Evolutionary conservation across 2,797 vertebrate genomes (phyloP).

Genomic region (Acridotheres tristis): DNA sequence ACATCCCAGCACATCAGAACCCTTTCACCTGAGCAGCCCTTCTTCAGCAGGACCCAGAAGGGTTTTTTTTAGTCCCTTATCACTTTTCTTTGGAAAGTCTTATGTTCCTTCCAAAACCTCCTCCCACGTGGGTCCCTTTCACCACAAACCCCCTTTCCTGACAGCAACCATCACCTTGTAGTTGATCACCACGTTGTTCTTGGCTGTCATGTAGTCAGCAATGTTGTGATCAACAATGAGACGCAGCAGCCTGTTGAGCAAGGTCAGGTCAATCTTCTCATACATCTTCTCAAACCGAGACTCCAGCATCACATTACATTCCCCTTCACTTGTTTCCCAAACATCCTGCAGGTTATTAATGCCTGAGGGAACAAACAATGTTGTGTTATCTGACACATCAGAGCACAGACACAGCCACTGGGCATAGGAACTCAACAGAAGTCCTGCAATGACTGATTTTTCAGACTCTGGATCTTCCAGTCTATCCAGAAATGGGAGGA

Average conservation of each 20-base stretch:
- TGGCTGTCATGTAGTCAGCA: slow-evolving; percentile 99
- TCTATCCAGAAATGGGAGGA: background rate
- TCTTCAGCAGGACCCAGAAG: background rate
- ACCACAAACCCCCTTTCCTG: background rate
- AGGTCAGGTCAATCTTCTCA: slow-evolving; percentile 97
- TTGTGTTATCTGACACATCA: background rate
- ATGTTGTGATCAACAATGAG: slow-evolving; percentile 99
- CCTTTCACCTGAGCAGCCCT: background rate
- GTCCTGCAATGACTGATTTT: background rate
- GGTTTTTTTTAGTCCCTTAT: background rate
- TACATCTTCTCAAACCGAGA: slow-evolving; percentile 99
- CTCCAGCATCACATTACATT: slow-evolving; percentile 99
- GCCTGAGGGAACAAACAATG: slow-evolving; percentile 73
- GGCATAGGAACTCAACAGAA: rapidly evolving
- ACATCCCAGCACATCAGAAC: background rate
- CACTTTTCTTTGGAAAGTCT: background rate
- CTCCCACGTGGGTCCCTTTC: rapidly evolving
- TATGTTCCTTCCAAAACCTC: background rate
- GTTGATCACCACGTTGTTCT: slow-evolving; percentile 99
- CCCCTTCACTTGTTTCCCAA: slow-evolving; percentile 96
- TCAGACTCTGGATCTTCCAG: background rate
- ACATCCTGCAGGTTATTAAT: slow-evolving; percentile 99
- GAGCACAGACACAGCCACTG: background rate
- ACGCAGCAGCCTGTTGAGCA: slow-evolving; percentile 96
- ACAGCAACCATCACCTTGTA: slow-evolving; percentile 85